Evolutionary conservation across 2,797 vertebrate genomes (phyloP).

Genomic region (Gymnothorax javanicus): DNA sequence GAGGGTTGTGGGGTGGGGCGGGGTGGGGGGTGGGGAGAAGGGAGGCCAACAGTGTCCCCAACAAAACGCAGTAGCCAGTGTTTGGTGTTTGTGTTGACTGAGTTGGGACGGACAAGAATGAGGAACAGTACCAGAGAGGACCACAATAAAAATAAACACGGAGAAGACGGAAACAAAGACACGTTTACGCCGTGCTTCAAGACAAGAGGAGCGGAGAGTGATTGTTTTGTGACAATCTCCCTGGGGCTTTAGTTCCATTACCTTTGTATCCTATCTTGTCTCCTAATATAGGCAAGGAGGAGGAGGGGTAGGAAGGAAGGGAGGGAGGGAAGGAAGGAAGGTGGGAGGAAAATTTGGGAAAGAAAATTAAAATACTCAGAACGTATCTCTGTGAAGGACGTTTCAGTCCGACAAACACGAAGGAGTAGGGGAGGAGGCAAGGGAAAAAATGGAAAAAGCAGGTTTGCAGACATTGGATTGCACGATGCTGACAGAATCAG

Average conservation of each 20-base stretch:
- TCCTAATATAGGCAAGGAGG: constrained; percentile 80
- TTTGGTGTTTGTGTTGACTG: constrained; percentile 66
- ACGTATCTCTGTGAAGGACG: constrained; percentile 59
- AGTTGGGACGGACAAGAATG: constrained; percentile 80
- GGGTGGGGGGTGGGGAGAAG: constrained; percentile 51
- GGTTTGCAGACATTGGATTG: constrained; percentile 24
- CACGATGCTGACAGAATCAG: not conserved
- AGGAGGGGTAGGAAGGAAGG: constrained; percentile 62
- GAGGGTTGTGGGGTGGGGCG: constrained; percentile 62
- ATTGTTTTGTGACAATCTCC: constrained; percentile 86
- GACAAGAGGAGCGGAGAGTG: constrained; percentile 76
- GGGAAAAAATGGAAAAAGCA: not conserved
- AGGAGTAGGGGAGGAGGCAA: not conserved
- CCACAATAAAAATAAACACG: constrained; percentile 76
- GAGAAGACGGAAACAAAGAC: constrained; percentile 80
- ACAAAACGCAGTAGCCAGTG: constrained; percentile 81
- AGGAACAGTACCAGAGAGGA: constrained; percentile 79
- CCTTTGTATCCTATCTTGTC: constrained; percentile 81
- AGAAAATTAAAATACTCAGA: constrained; percentile 84
- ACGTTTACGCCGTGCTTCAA: constrained; percentile 86
- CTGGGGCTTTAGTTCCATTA: constrained; percentile 90
- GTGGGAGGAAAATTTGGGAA: constrained; percentile 94
- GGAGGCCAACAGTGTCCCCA: constrained; percentile 78
- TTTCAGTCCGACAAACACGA: constrained; percentile 50
- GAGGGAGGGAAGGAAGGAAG: not conserved